A percentile compares a stretch with the other conserved stretches of the same genome.
These are phyloP conservation scores for Podabrus alpinus DNA, from an alignment of 2,888 invertebrate genomes.

Conservation along the genomic window DNA sequence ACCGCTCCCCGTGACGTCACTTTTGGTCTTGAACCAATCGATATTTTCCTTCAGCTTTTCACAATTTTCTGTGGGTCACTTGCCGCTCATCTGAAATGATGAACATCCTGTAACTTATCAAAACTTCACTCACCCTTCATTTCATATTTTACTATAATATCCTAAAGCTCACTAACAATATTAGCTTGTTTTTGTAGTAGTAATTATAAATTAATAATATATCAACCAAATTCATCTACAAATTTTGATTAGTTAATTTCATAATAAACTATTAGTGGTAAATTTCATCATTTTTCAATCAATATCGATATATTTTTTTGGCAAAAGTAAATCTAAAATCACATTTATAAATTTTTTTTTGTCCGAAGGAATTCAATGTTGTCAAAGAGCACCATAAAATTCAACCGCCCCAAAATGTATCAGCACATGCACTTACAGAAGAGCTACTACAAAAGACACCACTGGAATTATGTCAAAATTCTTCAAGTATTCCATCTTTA, in stretches of 20 bases:
- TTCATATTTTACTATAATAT: neutral
- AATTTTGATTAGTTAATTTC: neutral
- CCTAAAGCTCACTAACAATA: neutral
- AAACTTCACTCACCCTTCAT: neutral
- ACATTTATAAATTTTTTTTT: neutral
- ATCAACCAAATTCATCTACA: neutral
- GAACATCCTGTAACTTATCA: slow-evolving; percentile 5
- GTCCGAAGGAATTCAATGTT: slow-evolving; percentile 69
- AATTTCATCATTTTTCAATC: too few species aligned
- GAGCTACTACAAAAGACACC: slow-evolving; percentile 57
- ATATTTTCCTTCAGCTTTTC: slow-evolving; percentile 32
- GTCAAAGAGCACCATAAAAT: slow-evolving; percentile 67
- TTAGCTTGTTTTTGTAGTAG: neutral
- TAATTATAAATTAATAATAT: neutral
- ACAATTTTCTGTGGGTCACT: slow-evolving; percentile 34
- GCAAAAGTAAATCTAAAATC: too few species aligned
- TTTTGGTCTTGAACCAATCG: slow-evolving; percentile 33
- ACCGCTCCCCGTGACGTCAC: slow-evolving; percentile 36
- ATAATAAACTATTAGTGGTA: neutral
- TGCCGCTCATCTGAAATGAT: slow-evolving; percentile 27
- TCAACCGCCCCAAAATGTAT: slow-evolving; percentile 61
- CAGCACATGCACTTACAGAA: slow-evolving; percentile 51
- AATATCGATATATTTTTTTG: too few species aligned
- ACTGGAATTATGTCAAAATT: slow-evolving; percentile 61
- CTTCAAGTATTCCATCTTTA: slow-evolving; percentile 55